Percentiles rank a stretch among this genome's conserved stretches.
Evolutionary conservation across 2,888 invertebrate genomes (phyloP).

Genomic region (Sepiola atlantica): DNA sequence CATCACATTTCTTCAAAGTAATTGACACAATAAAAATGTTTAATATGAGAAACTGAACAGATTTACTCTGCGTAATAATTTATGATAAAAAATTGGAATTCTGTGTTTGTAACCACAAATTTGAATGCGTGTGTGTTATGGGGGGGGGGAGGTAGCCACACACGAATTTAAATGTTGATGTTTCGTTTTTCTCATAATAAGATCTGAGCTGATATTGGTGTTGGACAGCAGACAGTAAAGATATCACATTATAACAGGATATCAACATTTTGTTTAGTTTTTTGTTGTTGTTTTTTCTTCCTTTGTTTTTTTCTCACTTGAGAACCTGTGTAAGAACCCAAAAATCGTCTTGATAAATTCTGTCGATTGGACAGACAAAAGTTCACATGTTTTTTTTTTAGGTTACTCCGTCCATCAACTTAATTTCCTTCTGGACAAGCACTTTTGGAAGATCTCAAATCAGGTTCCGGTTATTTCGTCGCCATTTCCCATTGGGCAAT

Average conservation of each 20-base stretch:
- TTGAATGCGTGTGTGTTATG: too few species aligned
- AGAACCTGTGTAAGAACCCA: background rate
- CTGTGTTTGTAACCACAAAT: too few species aligned
- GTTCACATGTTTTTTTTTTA: background rate
- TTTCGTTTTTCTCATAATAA: background rate
- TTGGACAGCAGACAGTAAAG: background rate
- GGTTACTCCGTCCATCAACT: background rate
- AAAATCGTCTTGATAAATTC: background rate
- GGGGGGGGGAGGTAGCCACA: too few species aligned
- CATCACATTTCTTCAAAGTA: too few species aligned
- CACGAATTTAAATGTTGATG: too few species aligned
- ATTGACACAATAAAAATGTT: too few species aligned
- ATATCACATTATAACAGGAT: background rate
- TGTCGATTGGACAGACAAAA: background rate
- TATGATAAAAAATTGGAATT: too few species aligned
- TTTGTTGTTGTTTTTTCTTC: background rate
- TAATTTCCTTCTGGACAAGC: background rate
- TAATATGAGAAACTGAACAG: too few species aligned
- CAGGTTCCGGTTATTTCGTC: background rate
- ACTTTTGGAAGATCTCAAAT: background rate
- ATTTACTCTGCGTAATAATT: too few species aligned
- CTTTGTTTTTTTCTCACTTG: background rate
- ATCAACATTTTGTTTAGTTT: background rate
- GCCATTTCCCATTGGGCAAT: conserved; percentile 46
- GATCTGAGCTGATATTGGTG: background rate